Evolutionary conservation across 2,888 invertebrate species (phyloP).

Genomic region (Drosophila infuscata): DNA sequence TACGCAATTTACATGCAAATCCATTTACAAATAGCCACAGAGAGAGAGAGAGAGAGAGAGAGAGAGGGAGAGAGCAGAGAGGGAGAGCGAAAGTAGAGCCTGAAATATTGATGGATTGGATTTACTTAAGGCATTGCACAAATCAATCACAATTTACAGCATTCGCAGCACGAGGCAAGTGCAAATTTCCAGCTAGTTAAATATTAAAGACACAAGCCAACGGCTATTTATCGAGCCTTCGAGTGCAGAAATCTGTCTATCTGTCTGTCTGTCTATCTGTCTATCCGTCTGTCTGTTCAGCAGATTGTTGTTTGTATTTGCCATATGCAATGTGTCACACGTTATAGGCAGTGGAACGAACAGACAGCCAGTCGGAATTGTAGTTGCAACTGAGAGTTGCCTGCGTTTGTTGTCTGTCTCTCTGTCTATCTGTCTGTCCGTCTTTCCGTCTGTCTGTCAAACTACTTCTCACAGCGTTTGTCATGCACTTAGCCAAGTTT

Average conservation of each 20-base stretch:
- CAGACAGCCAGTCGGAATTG: slow-evolving; percentile 8
- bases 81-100: not conserved
- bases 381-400: slow-evolving; percentile 27
- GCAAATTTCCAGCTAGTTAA: slow-evolving; percentile 28
- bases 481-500: slow-evolving; percentile 73
- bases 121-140: not conserved
- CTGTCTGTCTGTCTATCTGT: slow-evolving; percentile 23
- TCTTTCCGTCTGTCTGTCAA: slow-evolving; percentile 41
- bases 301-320: slow-evolving; percentile 26
- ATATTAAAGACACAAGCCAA: slow-evolving; percentile 38
- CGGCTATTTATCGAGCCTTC: slow-evolving; percentile 12
- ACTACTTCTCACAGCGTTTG: slow-evolving; percentile 64
- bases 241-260: slow-evolving; percentile 19
- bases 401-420: slow-evolving; percentile 16
- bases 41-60: not conserved
- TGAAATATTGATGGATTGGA: not conserved
- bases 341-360: slow-evolving; percentile 21
- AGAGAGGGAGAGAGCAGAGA: too few relatives aligned
- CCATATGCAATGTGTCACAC: slow-evolving; percentile 40
- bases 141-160: slow-evolving; percentile 12
- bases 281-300: slow-evolving; percentile 24
- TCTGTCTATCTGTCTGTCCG: not conserved
- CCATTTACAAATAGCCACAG: slow-evolving; percentile 14
- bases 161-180: not conserved
- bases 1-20: slow-evolving; percentile 59